Base-by-base conservation (phyloP, 2,888 invertebrate species). In the Drosophila pseudotalamancana region DNA sequence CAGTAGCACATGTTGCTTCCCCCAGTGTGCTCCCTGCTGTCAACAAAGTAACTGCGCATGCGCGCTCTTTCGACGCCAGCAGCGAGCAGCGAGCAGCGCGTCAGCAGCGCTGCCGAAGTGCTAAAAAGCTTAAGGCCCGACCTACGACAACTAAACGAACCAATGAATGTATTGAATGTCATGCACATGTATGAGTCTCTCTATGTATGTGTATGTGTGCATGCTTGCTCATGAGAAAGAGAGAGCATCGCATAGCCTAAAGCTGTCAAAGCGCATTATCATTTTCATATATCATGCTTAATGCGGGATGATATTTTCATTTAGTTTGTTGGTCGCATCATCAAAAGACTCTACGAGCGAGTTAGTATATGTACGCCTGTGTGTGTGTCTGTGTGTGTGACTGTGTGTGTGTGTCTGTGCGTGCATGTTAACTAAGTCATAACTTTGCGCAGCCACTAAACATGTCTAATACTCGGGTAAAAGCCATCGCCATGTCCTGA, bases 271-370 rank as follows among this genome's bases (percentile, higher is more conserved):
- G 77, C 83, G 64, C 72, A 77, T 77, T 77, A 70, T 66, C 68
- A 72, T 79, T 80, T 77, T 73, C 76, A 88, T 87, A 80, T 77
- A 83, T 89, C 81, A 84, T 81, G 70, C 74, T 78, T 77, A 86
- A 87, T 82, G 72, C 73, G 70, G 71, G 76, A 76, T 72, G 72
- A 74, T 86, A 73, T 78, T 77, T 81, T 77, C 72, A 79, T 76
- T 77, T 69, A 64, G 61, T 62, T 62, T 61, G 42, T 43, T 31
- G 34, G 6, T 37, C 42, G 46, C 48, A 51, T 46, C 46, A 59
- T 23, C 14, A 34, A 25, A 29, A 6, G 25, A 27, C 39, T n/a
- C 37, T 37, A 39, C n/a, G n/a, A n/a, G 14, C 12, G 40, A 46
- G 48, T 32, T 25, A 19, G 12, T 48, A 23, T 18, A 19, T 3